These are phyloP conservation scores for Acanthopagrus latus DNA, from an alignment of 2,797 vertebrate genomes.

Conservation along the genomic window DNA sequence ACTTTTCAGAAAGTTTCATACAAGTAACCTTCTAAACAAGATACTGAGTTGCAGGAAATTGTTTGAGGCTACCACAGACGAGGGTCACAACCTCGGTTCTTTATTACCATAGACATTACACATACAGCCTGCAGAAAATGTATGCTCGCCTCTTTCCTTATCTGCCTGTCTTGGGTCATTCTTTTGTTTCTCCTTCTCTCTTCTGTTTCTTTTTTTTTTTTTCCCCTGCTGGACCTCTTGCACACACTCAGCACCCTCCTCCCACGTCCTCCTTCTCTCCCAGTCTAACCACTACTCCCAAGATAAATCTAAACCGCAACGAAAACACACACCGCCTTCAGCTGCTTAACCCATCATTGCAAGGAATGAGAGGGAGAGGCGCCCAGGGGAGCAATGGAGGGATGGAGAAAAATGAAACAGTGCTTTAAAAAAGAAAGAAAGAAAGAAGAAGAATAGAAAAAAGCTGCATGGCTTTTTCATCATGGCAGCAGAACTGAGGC, in stretches of 20 bases:
- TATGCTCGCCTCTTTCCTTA: background rate
- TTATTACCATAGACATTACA: background rate
- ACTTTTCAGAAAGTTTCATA: background rate
- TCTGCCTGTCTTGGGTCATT: background rate
- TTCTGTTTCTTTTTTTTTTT: constrained; percentile 37
- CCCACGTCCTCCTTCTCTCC: constrained; percentile 53
- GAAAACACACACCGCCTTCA: constrained; percentile 67
- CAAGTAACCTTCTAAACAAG: background rate
- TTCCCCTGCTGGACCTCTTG: constrained; percentile 44
- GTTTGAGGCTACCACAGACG: background rate
- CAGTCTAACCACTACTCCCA: constrained; percentile 63
- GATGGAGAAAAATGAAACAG: constrained; percentile 2
- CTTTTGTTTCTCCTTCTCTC: constrained; percentile 20
- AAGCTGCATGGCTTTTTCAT: background rate
- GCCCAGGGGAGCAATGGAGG: constrained; percentile 62
- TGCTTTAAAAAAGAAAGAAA: no score
- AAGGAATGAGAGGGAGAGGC: constrained; percentile 37
- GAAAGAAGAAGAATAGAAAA: background rate
- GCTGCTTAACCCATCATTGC: constrained; percentile 67
- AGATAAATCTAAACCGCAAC: constrained; percentile 59
- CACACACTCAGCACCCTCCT: constrained; percentile 40
- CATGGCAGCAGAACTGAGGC: background rate
- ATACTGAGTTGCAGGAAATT: background rate
- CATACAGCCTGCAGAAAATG: background rate
- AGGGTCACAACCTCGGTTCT: background rate